Conservation (phyloP, 2,888 invertebrate species). For the Pegoplata infirma region DNA sequence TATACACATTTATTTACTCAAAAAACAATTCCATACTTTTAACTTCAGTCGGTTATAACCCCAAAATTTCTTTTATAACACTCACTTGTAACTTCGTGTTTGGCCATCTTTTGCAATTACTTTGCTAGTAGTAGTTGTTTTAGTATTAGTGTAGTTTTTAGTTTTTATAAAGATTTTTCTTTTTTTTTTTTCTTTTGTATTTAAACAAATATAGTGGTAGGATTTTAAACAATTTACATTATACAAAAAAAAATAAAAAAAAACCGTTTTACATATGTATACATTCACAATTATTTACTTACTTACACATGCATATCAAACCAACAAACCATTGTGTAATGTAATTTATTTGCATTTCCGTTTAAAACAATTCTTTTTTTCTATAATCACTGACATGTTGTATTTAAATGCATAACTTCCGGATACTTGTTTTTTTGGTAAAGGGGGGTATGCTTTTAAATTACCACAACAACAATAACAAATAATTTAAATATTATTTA, state of each 20-base stretch:
- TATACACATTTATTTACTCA: no score
- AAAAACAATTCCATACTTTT: background rate
- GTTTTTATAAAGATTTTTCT: background rate
- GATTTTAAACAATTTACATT: slow-evolving; percentile 4
- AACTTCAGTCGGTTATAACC: background rate
- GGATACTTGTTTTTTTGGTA: slow-evolving; percentile 29
- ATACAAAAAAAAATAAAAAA: background rate
- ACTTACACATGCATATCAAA: background rate
- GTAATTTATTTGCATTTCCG: slow-evolving; percentile 68
- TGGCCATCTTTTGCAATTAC: background rate
- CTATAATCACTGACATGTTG: slow-evolving; percentile 67
- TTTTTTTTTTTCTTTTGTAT: background rate
- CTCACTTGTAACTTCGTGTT: no score
- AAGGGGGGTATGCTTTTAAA: background rate
- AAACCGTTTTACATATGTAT: background rate
- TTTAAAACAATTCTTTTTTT: slow-evolving; percentile 41
- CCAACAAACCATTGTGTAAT: slow-evolving; percentile 36
- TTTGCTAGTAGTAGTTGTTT: background rate
- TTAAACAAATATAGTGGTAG: background rate
- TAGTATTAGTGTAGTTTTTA: background rate
- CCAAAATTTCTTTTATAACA: background rate
- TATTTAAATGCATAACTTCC: slow-evolving; percentile 69
- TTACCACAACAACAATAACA: slow-evolving; percentile 16
- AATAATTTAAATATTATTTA: slow-evolving; percentile 4
- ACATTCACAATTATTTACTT: background rate